Evolutionary conservation across 2,113 vertebrate genomes (phyloP).

Genomic region (Rutilus rutilus): DNA sequence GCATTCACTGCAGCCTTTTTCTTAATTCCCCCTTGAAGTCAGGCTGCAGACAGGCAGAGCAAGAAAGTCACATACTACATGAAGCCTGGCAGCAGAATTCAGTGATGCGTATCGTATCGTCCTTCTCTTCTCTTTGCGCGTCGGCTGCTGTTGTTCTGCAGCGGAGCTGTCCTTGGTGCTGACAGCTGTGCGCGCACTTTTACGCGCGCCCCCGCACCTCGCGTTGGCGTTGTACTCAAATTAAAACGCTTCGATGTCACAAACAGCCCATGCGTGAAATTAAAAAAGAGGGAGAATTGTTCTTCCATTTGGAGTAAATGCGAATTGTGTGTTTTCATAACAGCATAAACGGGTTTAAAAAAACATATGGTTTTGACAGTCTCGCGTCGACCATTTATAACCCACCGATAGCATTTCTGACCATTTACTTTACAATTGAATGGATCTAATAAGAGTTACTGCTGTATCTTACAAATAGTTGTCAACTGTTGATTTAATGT

Average conservation of each 20-base stretch:
- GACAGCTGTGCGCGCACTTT: constrained; percentile 73
- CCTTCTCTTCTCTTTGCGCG: constrained; percentile 44
- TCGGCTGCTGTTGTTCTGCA: constrained; percentile 58
- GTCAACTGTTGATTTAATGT: not conserved
- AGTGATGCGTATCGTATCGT: constrained; percentile 13
- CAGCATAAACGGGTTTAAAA: not conserved
- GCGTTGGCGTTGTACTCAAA: constrained; percentile 64
- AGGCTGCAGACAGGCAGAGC: not conserved
- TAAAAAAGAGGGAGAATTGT: not conserved
- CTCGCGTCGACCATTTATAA: not conserved
- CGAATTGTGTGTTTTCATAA: not conserved
- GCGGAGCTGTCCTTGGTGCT: constrained; percentile 78
- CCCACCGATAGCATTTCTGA: not conserved
- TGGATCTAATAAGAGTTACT: not conserved
- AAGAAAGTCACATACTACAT: not conserved
- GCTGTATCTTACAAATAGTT: not conserved
- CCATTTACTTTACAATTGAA: not conserved
- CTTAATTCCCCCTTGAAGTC: constrained; percentile 28
- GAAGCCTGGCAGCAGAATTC: not conserved
- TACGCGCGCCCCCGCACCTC: constrained; percentile 71
- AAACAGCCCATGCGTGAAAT: constrained; percentile 22
- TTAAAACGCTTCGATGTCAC: constrained; percentile 36
- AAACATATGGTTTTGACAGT: not conserved
- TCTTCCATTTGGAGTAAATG: not conserved
- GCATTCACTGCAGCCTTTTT: not conserved